Evolutionary conservation across 2,797 vertebrate genomes (phyloP), one percentile per base, ranked within the genome.

Genomic region (Leptatherina wallacei): DNA sequence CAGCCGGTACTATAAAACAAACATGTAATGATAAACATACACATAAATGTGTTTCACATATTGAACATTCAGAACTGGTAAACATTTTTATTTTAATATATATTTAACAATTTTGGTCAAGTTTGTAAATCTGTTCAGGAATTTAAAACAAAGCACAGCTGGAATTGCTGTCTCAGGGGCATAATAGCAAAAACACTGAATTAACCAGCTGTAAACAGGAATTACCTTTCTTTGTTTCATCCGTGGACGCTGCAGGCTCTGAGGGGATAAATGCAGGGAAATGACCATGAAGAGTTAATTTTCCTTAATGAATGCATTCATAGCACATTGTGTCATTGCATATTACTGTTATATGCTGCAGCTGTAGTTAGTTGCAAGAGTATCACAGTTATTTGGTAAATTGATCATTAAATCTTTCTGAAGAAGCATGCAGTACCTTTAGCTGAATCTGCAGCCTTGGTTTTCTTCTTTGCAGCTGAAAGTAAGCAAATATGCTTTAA

Each of bases 381-480:
- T 56, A 55, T 51, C 57, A 49, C 20, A 47, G 32, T 79, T 81
- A 47, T 33, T 22, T 44, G 33, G 65, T 13, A 65, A 63, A 60
- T 79, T 7, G 52, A 38, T 36, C 10, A 8, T 20, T 75, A 18
- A 33, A 0, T 16, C 24, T 16, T 30, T 61, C 2, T 58, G 51
- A 10, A 30, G 36, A 47, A 32, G 9, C 13, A 18, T n/a, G 18
- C 27, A 0, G 51, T 85, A 91, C 91, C 89, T 86, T 85, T 89
- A 2, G 72, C 82, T 65, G 47, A 59, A 47, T 77, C 71, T 4
- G 56, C 68, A 71, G 49, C 56, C 65, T 85, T 85, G 1, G n/a
- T 22, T 77, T 84, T 88, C 65, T 75, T 80, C 81, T 85, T 84
- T 57, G 60, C 55, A 73, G 83, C 87, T 89, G 69, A 73, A 81